Percentiles rank a stretch among this genome's conserved stretches.
Evolutionary conservation across 2,113 vertebrate species (phyloP).

Genomic region (Ranitomeya variabilis): DNA sequence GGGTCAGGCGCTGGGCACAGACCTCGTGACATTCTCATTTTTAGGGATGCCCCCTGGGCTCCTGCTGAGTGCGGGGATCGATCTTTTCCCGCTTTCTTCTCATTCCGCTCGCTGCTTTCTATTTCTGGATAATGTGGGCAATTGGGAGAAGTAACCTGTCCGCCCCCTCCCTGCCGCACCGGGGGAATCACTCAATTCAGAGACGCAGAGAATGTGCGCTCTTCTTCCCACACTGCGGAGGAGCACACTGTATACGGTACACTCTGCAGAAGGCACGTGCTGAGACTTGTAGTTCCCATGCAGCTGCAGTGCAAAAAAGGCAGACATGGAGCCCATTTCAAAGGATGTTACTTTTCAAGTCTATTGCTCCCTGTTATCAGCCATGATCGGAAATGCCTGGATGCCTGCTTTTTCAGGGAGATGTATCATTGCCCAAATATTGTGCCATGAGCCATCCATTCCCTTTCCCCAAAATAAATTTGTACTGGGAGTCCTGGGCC

Average conservation of each 20-base stretch:
- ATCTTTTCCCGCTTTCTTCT: not conserved
- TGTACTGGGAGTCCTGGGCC: no score
- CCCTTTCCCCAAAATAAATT: no score
- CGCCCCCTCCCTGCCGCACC: conserved; percentile 27
- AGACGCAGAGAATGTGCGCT: not conserved
- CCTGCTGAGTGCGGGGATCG: not conserved
- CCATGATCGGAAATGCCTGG: no score
- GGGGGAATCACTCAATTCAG: conserved; percentile 1
- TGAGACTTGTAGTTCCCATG: not conserved
- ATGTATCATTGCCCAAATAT: no score
- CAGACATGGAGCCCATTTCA: no score
- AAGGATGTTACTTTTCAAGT: no score
- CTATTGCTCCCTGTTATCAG: no score
- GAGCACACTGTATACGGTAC: not conserved
- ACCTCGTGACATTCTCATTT: not conserved
- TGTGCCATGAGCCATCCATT: no score
- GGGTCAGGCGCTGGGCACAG: not conserved
- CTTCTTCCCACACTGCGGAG: not conserved
- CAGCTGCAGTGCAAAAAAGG: not conserved
- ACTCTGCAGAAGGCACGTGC: not conserved
- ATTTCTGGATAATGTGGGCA: conserved; percentile 40
- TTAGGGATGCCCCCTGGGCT: not conserved
- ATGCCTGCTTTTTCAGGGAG: no score
- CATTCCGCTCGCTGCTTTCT: conserved; percentile 13
- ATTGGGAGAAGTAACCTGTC: conserved; percentile 16